Base-by-base conservation (phyloP, 2,888 invertebrate species). In the Busseola fusca region DNA sequence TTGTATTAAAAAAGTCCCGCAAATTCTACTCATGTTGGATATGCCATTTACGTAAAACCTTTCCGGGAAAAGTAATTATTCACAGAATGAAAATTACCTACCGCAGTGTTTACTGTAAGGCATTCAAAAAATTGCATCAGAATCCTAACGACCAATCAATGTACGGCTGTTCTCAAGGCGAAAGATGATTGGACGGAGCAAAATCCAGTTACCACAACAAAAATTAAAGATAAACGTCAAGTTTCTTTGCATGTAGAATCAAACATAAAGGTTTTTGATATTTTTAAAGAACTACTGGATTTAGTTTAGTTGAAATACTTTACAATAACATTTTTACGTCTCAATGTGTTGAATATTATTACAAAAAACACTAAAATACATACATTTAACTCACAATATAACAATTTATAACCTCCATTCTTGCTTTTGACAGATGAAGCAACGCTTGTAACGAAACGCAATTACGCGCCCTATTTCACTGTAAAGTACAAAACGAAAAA, bases 51-150 rank as follows among this genome's bases (percentile, higher is more conserved):
- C 34, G 50, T 56, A 45, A 48, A 60, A 27, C 27, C 21, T 48
- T 72, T 21, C 30, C 54, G 25, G 21, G 52, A 25, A 30, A 63
- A n/a, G 21, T 27, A 52, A 48, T 37, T 45, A 56, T 30, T 57
- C 34, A 48, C 21, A n/a, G 1, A 66, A 69, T 18, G 10, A 77
- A 80, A 60, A 82, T 69, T 62, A 56, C 70, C 54, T 57, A 56
- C 78, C 42, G 25, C 54, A 64, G 7, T 56, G 27, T 34, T 56
- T 67, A 58, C 6, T 86, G 89, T 78, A 90, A 91, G 86, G 45
- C 62, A 81, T 84, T 89, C 86, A 76, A 87, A 90, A 89, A 88
- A 86, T 92, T 91, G 89, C 91, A 87, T 92, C 91, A 92, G 84
- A 83, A 52, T 64, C 30, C 0, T 4, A 37, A 57, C 69, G 34